A percentile compares a stretch with the other conserved stretches of the same genome.
Evolutionary conservation across 2,888 invertebrate genomes (phyloP).

Genomic region (Azorinus chamasolen): DNA sequence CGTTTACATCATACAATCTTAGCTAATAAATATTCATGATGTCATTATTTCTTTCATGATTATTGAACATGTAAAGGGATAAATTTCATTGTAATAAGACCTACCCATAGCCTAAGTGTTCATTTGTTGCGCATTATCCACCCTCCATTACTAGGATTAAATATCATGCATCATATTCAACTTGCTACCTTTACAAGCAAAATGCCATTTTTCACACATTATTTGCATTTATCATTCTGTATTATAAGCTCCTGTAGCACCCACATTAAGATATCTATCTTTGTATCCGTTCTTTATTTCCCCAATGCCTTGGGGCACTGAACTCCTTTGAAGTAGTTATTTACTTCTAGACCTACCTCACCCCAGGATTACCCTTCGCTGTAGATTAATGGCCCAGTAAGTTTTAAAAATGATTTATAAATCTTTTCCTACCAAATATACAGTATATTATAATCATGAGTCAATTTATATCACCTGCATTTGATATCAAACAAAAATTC

Average conservation of each 20-base stretch:
- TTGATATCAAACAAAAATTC: slow-evolving; percentile 30
- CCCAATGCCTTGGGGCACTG: slow-evolving; percentile 26
- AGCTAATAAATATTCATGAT: no score
- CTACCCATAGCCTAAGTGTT: no score
- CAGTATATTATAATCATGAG: background rate
- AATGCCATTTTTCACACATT: slow-evolving; percentile 55
- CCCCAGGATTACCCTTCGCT: slow-evolving; percentile 29
- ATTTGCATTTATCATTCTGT: slow-evolving; percentile 46
- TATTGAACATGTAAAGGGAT: no score
- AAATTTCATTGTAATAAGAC: no score
- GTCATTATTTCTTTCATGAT: no score
- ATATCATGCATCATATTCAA: no score
- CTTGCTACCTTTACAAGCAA: background rate
- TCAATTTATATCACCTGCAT: slow-evolving; percentile 38
- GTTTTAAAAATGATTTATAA: slow-evolving; percentile 55
- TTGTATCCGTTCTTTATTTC: slow-evolving; percentile 40
- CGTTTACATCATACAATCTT: no score
- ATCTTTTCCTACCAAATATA: slow-evolving; percentile 23
- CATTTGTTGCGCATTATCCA: no score
- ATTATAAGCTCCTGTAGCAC: slow-evolving; percentile 38
- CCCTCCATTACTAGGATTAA: no score
- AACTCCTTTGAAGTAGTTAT: slow-evolving; percentile 59
- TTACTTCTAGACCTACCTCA: slow-evolving; percentile 56
- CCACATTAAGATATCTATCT: slow-evolving; percentile 63
- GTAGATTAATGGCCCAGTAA: slow-evolving; percentile 53